Evolutionary conservation across 2,113 vertebrate species (phyloP), one percentile per base, ranked within the genome.

Genomic region (Hemichromis elongatus): DNA sequence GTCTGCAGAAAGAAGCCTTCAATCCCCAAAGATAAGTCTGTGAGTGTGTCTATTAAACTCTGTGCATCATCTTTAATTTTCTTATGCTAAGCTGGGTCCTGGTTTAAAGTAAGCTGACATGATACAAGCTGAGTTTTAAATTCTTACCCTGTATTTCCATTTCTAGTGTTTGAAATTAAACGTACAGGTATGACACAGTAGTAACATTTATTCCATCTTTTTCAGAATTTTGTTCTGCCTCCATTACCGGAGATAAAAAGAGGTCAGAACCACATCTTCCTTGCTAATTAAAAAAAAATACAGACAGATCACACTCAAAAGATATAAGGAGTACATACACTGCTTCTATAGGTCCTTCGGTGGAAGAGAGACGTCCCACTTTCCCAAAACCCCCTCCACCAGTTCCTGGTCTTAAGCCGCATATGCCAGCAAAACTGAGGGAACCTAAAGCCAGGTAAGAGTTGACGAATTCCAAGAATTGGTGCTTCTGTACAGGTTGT

Each of bases 1-100:
- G 5, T 80, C 40, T 89, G 56, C 82, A 96, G 96, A 53, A 68
- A 82, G 87, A 96, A 96, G 77, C 95, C 95, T 61, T 93, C 94
- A 11, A 83, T 96, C 53, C 96, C 96, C 45, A 92, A 92, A 90
- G 88, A 90, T 7, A 92, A 90, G 80, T 92, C 90, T 88, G 96
- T 96, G 89, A 95, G 95, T 95, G 78, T 77, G 37, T 77, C 55
- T 53, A 5, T 80, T 77, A n/a, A 40, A 80, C 45, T 85, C 54
- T 14, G 28, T 61, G 45, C 18, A 79, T 28, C 16, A 50, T n/a
- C 26, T 30, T 47, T 86, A 14, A 37, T 84, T 56, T 47, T 5
- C 77, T 77, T 21, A 37, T 73, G 24, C 56, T 26, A 57, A 61
- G 53, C 45, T 73, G 28, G 12, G 9, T 40, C 10, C 57, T 73